phyloP scores from a whole-genome alignment of 53 echinoderm and acorn worm species.

The Echinometra lucunter region DNA sequence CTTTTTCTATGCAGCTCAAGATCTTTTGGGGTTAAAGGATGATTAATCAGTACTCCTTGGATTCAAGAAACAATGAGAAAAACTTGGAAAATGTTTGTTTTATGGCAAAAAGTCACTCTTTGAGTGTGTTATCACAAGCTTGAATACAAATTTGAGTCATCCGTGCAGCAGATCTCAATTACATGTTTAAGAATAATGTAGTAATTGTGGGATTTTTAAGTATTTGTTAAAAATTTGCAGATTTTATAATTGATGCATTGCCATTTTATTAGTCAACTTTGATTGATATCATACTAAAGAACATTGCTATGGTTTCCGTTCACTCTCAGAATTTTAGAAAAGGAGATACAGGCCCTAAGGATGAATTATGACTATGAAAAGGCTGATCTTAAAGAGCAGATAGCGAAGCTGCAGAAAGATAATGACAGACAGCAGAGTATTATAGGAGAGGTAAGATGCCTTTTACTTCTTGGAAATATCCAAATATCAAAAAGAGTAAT shows the following conservation, averaged over 20 bases:
- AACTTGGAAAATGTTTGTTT: no score
- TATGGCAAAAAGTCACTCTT: no score
- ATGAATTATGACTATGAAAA: slow-evolving; percentile 95
- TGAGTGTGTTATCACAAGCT: no score
- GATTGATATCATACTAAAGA: background rate
- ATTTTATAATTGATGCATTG: background rate
- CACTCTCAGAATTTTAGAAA: slow-evolving; percentile 88
- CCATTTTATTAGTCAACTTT: background rate
- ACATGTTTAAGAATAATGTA: no score
- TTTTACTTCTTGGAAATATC: background rate
- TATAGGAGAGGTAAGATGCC: slow-evolving; percentile 91
- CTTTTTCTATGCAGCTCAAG: background rate
- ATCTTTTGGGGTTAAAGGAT: no score
- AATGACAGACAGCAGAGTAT: slow-evolving; percentile 95
- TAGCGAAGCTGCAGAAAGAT: slow-evolving; percentile 85
- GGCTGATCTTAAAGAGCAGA: slow-evolving; percentile 85
- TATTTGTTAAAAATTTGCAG: no score
- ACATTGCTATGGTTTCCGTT: background rate
- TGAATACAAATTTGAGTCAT: no score
- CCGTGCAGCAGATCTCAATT: no score
- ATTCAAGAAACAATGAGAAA: no score
- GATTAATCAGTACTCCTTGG: no score
- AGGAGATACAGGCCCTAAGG: slow-evolving; percentile 92
- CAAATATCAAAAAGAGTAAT: background rate
- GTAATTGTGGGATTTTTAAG: no score